A percentile compares a stretch with the other conserved stretches of the same genome.
Conservation (phyloP, 2,888 invertebrate species). For the Eupithecia abbreviata region DNA sequence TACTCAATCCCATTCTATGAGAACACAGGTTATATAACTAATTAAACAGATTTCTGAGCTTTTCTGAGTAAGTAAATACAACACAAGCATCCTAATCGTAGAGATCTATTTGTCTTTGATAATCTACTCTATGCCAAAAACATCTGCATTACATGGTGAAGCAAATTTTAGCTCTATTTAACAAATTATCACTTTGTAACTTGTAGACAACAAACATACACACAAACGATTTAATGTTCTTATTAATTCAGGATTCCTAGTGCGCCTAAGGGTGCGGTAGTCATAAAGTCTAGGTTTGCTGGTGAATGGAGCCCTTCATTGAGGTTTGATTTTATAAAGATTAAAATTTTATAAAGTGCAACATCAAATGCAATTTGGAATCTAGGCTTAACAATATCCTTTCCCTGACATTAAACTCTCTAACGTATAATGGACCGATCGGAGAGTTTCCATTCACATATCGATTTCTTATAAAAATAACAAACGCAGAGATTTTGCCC, state of each 20-base stretch:
- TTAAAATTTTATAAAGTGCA: too few species aligned
- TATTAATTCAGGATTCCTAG: neutral
- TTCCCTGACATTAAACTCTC: neutral
- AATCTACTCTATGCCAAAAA: neutral
- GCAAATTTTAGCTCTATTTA: neutral
- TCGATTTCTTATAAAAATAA: neutral
- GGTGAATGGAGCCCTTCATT: neutral
- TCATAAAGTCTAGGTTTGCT: neutral
- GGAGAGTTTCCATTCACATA: neutral
- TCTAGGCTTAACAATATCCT: neutral
- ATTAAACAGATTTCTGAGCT: neutral
- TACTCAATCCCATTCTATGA: too few species aligned
- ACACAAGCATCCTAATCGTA: neutral
- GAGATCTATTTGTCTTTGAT: too few species aligned
- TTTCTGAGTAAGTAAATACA: constrained; percentile 1
- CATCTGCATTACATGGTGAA: neutral
- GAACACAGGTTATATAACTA: too few species aligned
- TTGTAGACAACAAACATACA: neutral
- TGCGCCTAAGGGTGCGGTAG: neutral
- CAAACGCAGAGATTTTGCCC: neutral
- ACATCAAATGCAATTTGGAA: neutral
- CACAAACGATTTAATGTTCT: constrained; percentile 1
- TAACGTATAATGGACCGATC: neutral
- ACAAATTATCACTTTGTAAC: neutral
- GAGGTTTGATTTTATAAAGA: neutral